Percentiles rank a stretch among this genome's conserved stretches.
Evolutionary conservation across 2,113 vertebrate species (phyloP).

Genomic region (Scomber scombrus): DNA sequence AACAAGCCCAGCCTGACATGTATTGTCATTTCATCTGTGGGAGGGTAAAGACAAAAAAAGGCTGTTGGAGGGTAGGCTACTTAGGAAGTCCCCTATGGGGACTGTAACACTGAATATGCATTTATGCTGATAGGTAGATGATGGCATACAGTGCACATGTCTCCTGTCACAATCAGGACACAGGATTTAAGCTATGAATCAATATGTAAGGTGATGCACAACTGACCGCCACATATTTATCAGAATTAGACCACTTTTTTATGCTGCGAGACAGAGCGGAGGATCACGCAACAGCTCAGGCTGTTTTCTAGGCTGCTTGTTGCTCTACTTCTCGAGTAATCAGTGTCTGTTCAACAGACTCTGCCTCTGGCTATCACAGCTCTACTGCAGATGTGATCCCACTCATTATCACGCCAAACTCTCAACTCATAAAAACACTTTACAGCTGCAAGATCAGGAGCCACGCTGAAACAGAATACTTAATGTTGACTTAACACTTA

Average conservation of each 20-base stretch:
- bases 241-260: constrained; percentile 10
- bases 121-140: neutral
- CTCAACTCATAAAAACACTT: constrained; percentile 58
- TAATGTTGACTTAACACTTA: constrained; percentile 19
- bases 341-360: constrained; percentile 59
- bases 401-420: constrained; percentile 66
- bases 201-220: constrained; percentile 20
- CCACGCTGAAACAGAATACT: constrained; percentile 26
- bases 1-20: neutral
- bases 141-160: neutral
- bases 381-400: constrained; percentile 59
- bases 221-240: constrained; percentile 11
- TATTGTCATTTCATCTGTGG: constrained; percentile 18
- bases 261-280: constrained; percentile 28
- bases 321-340: constrained; percentile 66
- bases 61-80: neutral
- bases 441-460: constrained; percentile 43
- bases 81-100: constrained; percentile 18
- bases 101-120: constrained; percentile 2
- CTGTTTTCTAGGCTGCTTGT: constrained; percentile 52
- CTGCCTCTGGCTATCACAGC: constrained; percentile 57
- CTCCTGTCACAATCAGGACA: constrained; percentile 1
- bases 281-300: constrained; percentile 41
- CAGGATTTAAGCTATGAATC: constrained; percentile 4
- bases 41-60: neutral